A percentile compares a stretch with the other conserved stretches of the same genome.
Conservation (phyloP, 2,113 vertebrate species). For the Macrotis lagotis region DNA sequence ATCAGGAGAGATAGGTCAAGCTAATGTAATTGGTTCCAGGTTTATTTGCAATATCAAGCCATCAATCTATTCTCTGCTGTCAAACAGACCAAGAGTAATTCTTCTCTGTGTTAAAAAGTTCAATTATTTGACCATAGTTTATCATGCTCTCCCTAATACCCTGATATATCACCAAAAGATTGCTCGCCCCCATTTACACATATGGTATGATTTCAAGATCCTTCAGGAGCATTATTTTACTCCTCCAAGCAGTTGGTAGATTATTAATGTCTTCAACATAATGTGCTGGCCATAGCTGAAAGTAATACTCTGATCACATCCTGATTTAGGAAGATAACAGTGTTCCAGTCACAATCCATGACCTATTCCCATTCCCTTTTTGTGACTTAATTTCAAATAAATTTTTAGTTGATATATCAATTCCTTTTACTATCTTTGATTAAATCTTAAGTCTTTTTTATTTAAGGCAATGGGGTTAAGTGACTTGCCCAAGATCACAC, state of each 20-base stretch:
- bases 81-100: neutral
- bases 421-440: no score
- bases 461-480: no score
- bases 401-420: neutral
- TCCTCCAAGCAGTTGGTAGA: neutral
- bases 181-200: neutral
- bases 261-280: neutral
- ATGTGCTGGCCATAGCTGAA: neutral
- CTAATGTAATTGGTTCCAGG: neutral
- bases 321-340: neutral
- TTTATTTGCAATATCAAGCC: neutral
- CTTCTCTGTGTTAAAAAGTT: neutral
- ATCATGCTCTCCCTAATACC: neutral
- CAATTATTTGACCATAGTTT: neutral
- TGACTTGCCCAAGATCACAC: no score
- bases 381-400: neutral
- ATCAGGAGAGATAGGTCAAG: neutral
- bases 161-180: neutral
- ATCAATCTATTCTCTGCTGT: neutral
- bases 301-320: neutral
- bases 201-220: neutral
- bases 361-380: neutral
- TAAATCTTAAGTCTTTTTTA: no score
- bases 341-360: neutral
- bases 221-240: neutral